Percentiles rank a stretch among this genome's conserved stretches.
Conservation (phyloP, 2,797 vertebrate genomes). For the Sebastes goodei region DNA sequence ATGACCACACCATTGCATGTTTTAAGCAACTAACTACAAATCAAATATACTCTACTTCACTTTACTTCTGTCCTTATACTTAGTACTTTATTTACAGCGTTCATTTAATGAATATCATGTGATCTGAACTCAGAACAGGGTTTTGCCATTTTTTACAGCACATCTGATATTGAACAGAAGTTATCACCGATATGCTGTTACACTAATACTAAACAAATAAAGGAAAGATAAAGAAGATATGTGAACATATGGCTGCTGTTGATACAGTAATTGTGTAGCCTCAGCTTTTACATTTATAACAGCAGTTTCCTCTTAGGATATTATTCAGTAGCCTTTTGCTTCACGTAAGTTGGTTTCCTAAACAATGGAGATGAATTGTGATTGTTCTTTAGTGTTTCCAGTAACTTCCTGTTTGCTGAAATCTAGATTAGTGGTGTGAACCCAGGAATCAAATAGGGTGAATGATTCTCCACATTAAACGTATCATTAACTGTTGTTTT, state of each 20-base stretch:
- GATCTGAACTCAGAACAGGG: neutral
- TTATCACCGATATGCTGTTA: neutral
- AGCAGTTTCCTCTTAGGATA: neutral
- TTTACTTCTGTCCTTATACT: neutral
- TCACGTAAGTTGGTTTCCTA: neutral
- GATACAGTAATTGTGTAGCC: neutral
- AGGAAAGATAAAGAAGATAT: neutral
- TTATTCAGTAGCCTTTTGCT: conserved; percentile 1
- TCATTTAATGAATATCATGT: neutral
- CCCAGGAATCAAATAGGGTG: neutral
- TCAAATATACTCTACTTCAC: neutral
- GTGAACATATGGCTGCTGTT: neutral
- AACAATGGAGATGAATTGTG: conserved; percentile 6
- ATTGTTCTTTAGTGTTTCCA: conserved; percentile 3
- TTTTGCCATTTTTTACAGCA: neutral
- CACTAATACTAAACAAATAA: neutral
- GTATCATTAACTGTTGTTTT: conserved; percentile 7
- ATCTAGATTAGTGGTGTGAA: neutral
- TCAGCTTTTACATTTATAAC: neutral
- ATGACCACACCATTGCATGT: neutral
- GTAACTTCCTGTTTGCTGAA: conserved; percentile 2
- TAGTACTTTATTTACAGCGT: neutral
- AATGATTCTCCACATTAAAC: neutral
- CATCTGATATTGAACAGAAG: neutral
- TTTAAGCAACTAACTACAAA: neutral